phyloP scores from a whole-genome alignment of 2,797 vertebrate species.

The Bucorvus abyssinicus region DNA sequence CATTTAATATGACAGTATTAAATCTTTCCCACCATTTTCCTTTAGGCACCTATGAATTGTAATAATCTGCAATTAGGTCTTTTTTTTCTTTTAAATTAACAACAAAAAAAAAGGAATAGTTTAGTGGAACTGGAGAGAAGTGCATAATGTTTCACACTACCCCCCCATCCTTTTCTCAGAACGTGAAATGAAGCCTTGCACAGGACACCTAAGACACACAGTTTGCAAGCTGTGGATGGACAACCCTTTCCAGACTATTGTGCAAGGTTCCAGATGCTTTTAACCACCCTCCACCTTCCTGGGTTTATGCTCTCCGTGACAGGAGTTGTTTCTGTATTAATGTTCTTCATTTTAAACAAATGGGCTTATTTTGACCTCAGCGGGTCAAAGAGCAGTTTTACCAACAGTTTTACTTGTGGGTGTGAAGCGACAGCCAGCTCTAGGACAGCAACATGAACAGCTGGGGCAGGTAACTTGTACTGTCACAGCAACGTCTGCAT shows the following conservation, averaged over 20 bases:
- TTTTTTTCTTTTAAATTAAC: not conserved
- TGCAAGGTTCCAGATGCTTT: not conserved
- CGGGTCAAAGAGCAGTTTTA: not conserved
- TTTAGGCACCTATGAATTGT: not conserved
- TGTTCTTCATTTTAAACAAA: not conserved
- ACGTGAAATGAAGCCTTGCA: not conserved
- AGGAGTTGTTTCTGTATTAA: not conserved
- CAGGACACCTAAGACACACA: not conserved
- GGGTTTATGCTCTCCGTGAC: not conserved
- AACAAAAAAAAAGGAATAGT: not conserved
- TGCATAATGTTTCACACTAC: not conserved
- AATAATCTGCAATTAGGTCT: not conserved
- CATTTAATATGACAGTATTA: not conserved
- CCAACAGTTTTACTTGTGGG: not conserved
- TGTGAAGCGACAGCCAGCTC: not conserved
- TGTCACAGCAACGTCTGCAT: not conserved
- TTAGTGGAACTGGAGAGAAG: not conserved
- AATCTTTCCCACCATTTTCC: not conserved
- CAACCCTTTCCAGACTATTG: not conserved
- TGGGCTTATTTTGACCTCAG: not conserved
- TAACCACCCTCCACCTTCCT: not conserved
- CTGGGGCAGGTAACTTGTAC: not conserved
- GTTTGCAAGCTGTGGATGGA: not conserved
- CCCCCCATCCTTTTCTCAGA: not conserved
- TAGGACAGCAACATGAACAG: not conserved